Percentiles rank a stretch among this genome's conserved stretches.
phyloP scores from a whole-genome alignment of 2,113 vertebrate species.

The Orcinus orca region DNA sequence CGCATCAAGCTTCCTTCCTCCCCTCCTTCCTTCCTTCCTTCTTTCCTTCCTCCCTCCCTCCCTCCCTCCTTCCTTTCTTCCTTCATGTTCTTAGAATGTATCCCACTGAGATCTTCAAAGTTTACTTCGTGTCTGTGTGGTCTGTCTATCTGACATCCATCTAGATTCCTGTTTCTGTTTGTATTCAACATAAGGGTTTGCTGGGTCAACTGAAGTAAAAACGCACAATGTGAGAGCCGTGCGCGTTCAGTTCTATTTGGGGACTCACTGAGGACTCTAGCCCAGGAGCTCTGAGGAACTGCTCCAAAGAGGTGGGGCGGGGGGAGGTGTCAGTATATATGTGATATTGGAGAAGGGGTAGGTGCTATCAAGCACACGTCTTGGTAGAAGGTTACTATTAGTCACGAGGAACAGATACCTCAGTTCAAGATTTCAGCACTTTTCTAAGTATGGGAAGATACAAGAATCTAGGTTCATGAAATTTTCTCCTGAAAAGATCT shows the following conservation, averaged over 20 bases:
- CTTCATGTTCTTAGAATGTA: neutral
- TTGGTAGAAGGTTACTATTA: neutral
- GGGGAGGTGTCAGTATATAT: neutral
- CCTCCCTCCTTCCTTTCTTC: neutral
- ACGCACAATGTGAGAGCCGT: neutral
- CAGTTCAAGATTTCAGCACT: neutral
- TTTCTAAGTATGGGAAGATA: neutral
- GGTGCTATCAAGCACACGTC: neutral
- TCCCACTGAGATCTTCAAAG: neutral
- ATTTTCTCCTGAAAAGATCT: neutral
- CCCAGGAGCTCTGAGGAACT: neutral
- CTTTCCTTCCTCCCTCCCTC: neutral
- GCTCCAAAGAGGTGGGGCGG: neutral
- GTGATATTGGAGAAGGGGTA: neutral
- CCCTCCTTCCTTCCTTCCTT: neutral
- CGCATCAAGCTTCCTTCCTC: too few species aligned
- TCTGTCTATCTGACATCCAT: neutral
- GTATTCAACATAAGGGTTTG: neutral
- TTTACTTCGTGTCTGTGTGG: accelerated
- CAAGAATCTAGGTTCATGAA: neutral
- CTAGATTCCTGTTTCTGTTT: neutral
- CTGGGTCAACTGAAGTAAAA: neutral
- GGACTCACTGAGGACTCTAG: neutral
- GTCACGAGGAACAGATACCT: neutral
- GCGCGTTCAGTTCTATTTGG: neutral